phyloP scores from a whole-genome alignment of 2,113 vertebrate genomes.

The Gambusia holbrooki region DNA sequence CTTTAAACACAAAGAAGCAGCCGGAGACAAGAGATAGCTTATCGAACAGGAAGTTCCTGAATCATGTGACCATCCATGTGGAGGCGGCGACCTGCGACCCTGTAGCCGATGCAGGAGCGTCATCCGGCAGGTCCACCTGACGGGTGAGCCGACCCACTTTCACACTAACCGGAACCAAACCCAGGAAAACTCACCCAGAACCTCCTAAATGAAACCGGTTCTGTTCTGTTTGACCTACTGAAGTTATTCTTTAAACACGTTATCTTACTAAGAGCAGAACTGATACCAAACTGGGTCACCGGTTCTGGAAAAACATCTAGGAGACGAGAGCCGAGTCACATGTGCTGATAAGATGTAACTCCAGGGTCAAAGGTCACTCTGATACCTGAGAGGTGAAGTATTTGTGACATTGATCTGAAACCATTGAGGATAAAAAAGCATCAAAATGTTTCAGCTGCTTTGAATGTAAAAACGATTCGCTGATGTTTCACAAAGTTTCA shows the following conservation, averaged over 20 bases:
- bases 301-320: no score
- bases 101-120: background rate
- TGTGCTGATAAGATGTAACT: background rate
- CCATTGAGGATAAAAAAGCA: no score
- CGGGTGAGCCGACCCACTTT: background rate
- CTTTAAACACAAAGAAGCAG: constrained; percentile 25
- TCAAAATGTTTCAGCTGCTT: no score
- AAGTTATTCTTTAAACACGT: no score
- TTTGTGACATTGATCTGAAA: no score
- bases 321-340: no score
- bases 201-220: no score
- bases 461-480: background rate
- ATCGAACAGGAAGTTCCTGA: background rate
- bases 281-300: background rate
- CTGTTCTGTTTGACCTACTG: no score
- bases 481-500: background rate
- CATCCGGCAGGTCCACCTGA: constrained; percentile 38
- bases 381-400: no score
- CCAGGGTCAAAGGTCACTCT: background rate
- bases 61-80: background rate
- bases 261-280: background rate
- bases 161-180: background rate
- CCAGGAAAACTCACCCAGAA: background rate
- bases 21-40: constrained; percentile 3
- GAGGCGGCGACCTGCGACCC: background rate